phyloP scores from a whole-genome alignment of 2,888 invertebrate genomes.

The Mycogona germanica region DNA sequence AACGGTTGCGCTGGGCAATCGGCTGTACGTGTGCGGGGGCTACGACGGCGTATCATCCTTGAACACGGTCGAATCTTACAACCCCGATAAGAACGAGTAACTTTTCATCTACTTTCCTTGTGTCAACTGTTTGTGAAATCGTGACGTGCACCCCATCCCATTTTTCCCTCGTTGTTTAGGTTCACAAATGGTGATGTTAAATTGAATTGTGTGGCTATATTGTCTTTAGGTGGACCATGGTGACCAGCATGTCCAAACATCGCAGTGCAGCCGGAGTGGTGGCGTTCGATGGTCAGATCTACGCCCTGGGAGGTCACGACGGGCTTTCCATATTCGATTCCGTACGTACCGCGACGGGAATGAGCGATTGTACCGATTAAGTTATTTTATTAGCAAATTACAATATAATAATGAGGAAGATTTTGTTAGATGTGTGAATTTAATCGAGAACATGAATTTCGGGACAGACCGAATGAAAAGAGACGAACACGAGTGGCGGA shows the following conservation, averaged over 20 bases:
- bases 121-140: no score
- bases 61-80: conserved; percentile 68
- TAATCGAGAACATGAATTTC: no score
- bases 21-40: conserved; percentile 71
- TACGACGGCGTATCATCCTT: conserved; percentile 74
- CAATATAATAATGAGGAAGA: no score
- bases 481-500: no score
- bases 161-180: background rate
- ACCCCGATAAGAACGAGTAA: conserved; percentile 49
- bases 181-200: no score
- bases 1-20: conserved; percentile 62
- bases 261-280: conserved; percentile 60
- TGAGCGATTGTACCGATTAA: no score
- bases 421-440: no score
- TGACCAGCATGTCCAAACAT: conserved; percentile 57
- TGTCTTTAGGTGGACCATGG: conserved; percentile 48
- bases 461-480: no score
- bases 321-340: conserved; percentile 77
- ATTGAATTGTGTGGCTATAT: background rate
- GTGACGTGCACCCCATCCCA: no score
- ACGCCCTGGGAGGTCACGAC: conserved; percentile 76
- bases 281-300: conserved; percentile 56
- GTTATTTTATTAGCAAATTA: no score
- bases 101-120: conserved; percentile 10
- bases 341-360: no score